Conservation (phyloP, 1,140 invertebrate genomes). For the Cherax destructor region DNA sequence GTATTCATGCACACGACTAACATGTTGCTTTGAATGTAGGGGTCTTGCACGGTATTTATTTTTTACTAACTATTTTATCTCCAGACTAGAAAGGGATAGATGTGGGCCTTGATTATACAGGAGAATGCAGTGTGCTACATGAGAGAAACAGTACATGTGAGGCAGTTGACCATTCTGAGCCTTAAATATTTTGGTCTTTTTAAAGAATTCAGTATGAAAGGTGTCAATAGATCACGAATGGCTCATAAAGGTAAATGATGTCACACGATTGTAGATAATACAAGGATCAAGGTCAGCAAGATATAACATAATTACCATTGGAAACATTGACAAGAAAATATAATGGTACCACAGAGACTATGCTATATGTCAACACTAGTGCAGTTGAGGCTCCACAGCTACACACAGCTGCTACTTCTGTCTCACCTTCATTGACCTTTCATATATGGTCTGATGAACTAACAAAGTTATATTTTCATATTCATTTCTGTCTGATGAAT, state of each 20-base stretch:
- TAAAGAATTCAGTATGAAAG: not conserved
- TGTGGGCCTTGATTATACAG: constrained; percentile 20
- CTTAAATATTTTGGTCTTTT: not conserved
- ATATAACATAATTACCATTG: not conserved
- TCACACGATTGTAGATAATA: not conserved
- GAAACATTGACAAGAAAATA: constrained; percentile 12
- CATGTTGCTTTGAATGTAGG: constrained; percentile 3
- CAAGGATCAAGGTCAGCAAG: not conserved
- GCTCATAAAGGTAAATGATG: constrained; percentile 12
- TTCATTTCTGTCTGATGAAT: not conserved
- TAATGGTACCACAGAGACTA: constrained; percentile 9
- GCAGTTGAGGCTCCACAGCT: not conserved
- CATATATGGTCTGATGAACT: not conserved
- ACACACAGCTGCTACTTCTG: not conserved
- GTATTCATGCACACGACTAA: constrained; percentile 25
- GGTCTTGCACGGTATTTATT: constrained; percentile 23
- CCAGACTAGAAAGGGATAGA: constrained; percentile 19
- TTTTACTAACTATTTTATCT: constrained; percentile 24
- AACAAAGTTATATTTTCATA: not conserved
- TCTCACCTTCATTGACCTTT: not conserved
- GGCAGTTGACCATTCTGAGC: not conserved
- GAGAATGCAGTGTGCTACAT: constrained; percentile 4
- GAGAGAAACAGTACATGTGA: not conserved
- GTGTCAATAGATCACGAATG: not conserved
- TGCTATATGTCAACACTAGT: not conserved